phyloP scores from a whole-genome alignment of 1,140 invertebrate species.

The Doryteuthis pealeii region DNA sequence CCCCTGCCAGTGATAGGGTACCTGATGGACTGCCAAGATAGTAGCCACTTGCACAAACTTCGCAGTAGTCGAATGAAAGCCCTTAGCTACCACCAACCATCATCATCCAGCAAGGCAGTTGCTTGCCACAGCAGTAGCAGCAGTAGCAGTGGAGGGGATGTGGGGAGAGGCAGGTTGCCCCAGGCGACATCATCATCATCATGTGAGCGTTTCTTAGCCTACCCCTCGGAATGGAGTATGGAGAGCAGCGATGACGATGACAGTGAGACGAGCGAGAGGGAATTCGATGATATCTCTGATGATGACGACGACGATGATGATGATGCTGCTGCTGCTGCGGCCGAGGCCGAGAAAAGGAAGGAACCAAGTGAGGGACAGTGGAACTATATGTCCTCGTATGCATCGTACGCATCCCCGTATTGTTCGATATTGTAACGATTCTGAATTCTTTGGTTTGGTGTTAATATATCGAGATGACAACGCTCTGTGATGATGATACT shows the following conservation, averaged over 20 bases:
- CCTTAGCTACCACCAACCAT: slow-evolving; percentile 9
- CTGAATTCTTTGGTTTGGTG: no score
- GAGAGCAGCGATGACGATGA: slow-evolving; percentile 7
- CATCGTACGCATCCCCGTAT: background rate
- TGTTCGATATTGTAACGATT: background rate
- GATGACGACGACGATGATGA: background rate
- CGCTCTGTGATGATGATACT: no score
- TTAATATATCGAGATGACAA: no score
- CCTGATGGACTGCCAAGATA: slow-evolving; percentile 28
- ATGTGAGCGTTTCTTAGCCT: background rate
- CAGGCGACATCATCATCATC: background rate
- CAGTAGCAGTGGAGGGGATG: background rate
- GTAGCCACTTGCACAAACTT: slow-evolving; percentile 33
- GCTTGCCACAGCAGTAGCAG: background rate
- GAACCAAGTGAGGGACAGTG: background rate
- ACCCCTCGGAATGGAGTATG: background rate
- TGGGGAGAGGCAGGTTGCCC: background rate
- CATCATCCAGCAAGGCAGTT: background rate
- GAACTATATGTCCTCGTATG: slow-evolving; percentile 1
- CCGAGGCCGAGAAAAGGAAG: background rate
- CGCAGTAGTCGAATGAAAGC: slow-evolving; percentile 11
- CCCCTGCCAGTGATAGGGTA: slow-evolving; percentile 46
- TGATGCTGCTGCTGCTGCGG: background rate
- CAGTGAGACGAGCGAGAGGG: background rate
- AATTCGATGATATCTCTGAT: background rate